Conservation (phyloP, 2,888 invertebrate genomes). For the Bellardia bayeri region DNA sequence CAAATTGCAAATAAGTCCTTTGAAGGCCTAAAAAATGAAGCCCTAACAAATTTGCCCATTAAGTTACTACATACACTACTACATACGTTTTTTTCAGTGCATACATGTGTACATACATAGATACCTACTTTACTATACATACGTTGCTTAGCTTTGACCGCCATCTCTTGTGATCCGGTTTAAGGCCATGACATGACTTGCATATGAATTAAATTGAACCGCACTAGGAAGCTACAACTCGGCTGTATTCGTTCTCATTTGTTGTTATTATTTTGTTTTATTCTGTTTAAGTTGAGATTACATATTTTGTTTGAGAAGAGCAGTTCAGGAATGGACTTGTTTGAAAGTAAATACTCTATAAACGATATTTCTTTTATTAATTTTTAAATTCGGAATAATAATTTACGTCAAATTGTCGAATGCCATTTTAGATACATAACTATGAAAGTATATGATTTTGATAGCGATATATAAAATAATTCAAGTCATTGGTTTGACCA, state of each 20-base stretch:
- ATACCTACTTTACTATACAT: background rate
- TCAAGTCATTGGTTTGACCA: too few relatives aligned
- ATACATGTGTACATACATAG: background rate
- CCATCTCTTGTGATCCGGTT: slow-evolving; percentile 74
- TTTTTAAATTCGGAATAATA: too few relatives aligned
- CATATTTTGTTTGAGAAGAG: background rate
- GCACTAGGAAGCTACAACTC: slow-evolving; percentile 65
- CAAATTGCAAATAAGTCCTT: too few relatives aligned
- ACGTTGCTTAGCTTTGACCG: slow-evolving; percentile 41
- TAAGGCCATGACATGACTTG: slow-evolving; percentile 82
- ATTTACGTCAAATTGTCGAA: too few relatives aligned
- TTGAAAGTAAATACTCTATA: slow-evolving; percentile 8
- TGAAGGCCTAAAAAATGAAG: too few relatives aligned
- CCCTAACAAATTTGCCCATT: too few relatives aligned
- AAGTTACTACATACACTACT: too few relatives aligned
- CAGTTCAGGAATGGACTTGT: background rate
- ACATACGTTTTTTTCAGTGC: too few relatives aligned
- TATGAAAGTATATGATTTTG: too few relatives aligned
- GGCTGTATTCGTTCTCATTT: slow-evolving; percentile 62
- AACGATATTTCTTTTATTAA: background rate
- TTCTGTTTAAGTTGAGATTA: background rate
- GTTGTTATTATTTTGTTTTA: slow-evolving; percentile 32
- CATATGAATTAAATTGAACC: slow-evolving; percentile 78
- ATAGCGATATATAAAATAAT: too few relatives aligned
- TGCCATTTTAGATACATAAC: too few relatives aligned